Evolutionary conservation across 2,888 invertebrate species (phyloP).

Genomic region (Phytoseiulus persimilis): DNA sequence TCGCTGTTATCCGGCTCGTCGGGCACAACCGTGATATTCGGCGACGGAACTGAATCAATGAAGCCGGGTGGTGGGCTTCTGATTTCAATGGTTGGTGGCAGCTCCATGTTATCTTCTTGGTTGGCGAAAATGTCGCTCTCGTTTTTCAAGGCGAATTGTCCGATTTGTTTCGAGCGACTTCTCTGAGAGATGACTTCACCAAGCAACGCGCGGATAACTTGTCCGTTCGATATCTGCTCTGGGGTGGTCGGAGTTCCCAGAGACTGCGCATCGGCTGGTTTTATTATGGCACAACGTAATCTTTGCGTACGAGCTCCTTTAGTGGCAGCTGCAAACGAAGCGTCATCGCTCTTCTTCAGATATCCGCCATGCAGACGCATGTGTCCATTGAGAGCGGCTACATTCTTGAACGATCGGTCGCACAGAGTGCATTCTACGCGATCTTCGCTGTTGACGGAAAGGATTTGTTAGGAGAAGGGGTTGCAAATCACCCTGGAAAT

Average conservation of each 20-base stretch:
- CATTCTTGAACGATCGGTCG: constrained; percentile 90
- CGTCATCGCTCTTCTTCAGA: constrained; percentile 63
- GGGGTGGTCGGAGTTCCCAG: background rate
- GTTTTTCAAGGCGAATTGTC: background rate
- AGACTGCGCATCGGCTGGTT: background rate
- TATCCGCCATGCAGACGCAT: constrained; percentile 96
- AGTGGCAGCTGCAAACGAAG: background rate
- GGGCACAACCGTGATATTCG: constrained; percentile 41
- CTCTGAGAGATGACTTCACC: constrained; percentile 32
- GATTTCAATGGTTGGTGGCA: constrained; percentile 11
- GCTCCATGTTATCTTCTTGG: constrained; percentile 39
- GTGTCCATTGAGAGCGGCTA: constrained; percentile 93
- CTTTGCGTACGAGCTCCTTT: constrained; percentile 30
- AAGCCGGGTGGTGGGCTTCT: constrained; percentile 37
- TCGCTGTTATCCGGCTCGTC: constrained; percentile 41
- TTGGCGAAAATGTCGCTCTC: background rate
- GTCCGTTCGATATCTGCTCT: constrained; percentile 12
- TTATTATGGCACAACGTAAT: background rate
- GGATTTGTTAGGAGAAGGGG: no score
- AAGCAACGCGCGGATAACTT: constrained; percentile 19
- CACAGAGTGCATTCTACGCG: constrained; percentile 92
- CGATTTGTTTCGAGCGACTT: constrained; percentile 23
- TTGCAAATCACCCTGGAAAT: no score
- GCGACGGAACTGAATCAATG: constrained; percentile 26
- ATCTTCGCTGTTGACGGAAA: constrained; percentile 42